phyloP scores from a whole-genome alignment of 2,888 invertebrate species.

The Nymphalis polychloros region DNA sequence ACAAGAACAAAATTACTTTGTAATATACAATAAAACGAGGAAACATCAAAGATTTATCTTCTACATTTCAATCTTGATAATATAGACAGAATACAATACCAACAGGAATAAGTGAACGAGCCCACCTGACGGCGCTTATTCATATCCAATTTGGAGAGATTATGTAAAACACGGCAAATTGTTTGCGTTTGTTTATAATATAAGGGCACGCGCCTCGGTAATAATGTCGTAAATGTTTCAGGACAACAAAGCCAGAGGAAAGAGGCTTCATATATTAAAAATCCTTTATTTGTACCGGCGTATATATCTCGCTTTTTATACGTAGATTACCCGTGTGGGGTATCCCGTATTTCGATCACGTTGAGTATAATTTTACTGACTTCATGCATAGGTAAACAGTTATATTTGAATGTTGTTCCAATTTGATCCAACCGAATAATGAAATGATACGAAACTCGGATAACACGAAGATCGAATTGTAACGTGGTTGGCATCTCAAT shows the following conservation, averaged over 20 bases:
- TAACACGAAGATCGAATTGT: slow-evolving; percentile 15
- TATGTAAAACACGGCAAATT: slow-evolving; percentile 65
- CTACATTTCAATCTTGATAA: slow-evolving; percentile 11
- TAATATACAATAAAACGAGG: not conserved
- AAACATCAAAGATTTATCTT: not conserved
- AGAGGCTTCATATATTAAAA: slow-evolving; percentile 66
- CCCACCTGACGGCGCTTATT: slow-evolving; percentile 38
- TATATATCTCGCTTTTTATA: slow-evolving; percentile 51
- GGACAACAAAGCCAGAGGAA: slow-evolving; percentile 52
- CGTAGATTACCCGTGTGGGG: slow-evolving; percentile 46
- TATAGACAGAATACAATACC: slow-evolving; percentile 12
- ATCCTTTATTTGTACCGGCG: slow-evolving; percentile 57
- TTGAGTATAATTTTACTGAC: slow-evolving; percentile 40
- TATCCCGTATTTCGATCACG: slow-evolving; percentile 49
- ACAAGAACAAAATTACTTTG: not conserved
- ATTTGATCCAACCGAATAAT: slow-evolving; percentile 35
- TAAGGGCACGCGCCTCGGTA: slow-evolving; percentile 56
- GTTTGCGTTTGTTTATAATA: slow-evolving; percentile 63
- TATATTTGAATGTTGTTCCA: slow-evolving; percentile 35
- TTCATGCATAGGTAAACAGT: slow-evolving; percentile 44
- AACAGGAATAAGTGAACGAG: slow-evolving; percentile 24
- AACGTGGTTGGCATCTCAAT: slow-evolving; percentile 8
- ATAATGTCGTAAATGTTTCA: slow-evolving; percentile 70
- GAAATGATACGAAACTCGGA: slow-evolving; percentile 20
- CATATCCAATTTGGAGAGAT: slow-evolving; percentile 64